Conservation (phyloP, 1,140 invertebrate species). For the Drosophila kanapiae region DNA sequence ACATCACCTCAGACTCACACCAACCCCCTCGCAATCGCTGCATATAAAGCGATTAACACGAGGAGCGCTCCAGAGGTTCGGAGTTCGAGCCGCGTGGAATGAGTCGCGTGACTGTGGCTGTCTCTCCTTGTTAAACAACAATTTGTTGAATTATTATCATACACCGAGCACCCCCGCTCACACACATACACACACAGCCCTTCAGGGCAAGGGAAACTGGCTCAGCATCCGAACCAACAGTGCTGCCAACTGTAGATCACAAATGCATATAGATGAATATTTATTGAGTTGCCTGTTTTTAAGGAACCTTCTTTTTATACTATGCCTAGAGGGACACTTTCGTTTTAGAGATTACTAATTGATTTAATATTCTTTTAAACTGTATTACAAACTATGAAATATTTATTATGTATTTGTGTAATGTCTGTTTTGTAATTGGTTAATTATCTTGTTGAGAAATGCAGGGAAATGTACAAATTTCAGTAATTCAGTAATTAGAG, state of each 20-base stretch:
- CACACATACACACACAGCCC: conserved; percentile 10
- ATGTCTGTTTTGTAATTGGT: too few relatives aligned
- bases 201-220: conserved; percentile 16
- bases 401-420: too few relatives aligned
- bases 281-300: not conserved
- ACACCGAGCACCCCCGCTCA: conserved; percentile 27
- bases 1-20: conserved; percentile 62
- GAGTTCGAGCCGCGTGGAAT: conserved; percentile 1
- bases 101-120: conserved; percentile 71
- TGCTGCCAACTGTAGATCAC: conserved; percentile 10
- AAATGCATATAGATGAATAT: not conserved
- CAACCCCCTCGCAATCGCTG: conserved; percentile 44
- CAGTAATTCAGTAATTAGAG: too few relatives aligned
- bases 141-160: conserved; percentile 83
- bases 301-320: too few relatives aligned
- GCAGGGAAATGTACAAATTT: too few relatives aligned
- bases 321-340: too few relatives aligned
- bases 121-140: conserved; percentile 79
- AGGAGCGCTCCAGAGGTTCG: conserved; percentile 50
- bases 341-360: not conserved
- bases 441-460: too few relatives aligned
- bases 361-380: not conserved
- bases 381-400: not conserved
- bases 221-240: conserved; percentile 41
- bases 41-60: conserved; percentile 82